Evolutionary conservation across 1,140 invertebrate species (phyloP), one percentile per base, ranked within the genome.

Genomic region (Drosophila ercepeae): DNA sequence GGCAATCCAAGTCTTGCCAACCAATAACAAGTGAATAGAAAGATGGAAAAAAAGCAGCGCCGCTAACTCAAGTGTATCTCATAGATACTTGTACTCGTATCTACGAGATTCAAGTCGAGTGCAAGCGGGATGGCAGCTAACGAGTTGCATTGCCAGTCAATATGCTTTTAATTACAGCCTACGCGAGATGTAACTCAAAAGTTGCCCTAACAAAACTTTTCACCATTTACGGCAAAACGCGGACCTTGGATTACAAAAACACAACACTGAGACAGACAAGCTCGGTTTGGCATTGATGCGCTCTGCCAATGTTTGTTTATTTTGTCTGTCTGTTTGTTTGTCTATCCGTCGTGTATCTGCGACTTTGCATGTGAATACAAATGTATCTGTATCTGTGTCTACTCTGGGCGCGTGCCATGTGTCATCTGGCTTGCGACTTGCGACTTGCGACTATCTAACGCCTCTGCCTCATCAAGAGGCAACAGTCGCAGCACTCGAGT

Each of bases 161-260:
- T 86, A 86, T 61, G 83, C 82, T 89, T 86, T 86, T 86, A 86
- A 86, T 86, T 86, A 82, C 82, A 48, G 42, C 82, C 82, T 75
- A 86, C 82, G 71, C 81, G 57, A 6, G 46, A 11, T 27, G 45
- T 61, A 52, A 41, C 75, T 78, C 69, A 73, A 73, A 72, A 73
- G 69, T 74, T 75, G 81, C 81, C 81, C 81, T 84, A 84, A 88
- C 81, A 77, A 86, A 75, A 77, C 54, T 74, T 74, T 75, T 65
- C 71, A 84, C 82, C 82, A 86, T 88, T 86, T 86, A 86, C 79
- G 77, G 82, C 73, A 81, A 69, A 55, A 51, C 65, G 44, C 69
- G 69, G 74, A 88, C 77, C 82, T 86, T 84, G 81, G 75, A 61
- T 45, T 18, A 41, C 18, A 49, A 13, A 25, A 25, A 50, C 16